phyloP scores from a whole-genome alignment of 1,140 invertebrate species.

The Pseudomyrmex gracilis region DNA sequence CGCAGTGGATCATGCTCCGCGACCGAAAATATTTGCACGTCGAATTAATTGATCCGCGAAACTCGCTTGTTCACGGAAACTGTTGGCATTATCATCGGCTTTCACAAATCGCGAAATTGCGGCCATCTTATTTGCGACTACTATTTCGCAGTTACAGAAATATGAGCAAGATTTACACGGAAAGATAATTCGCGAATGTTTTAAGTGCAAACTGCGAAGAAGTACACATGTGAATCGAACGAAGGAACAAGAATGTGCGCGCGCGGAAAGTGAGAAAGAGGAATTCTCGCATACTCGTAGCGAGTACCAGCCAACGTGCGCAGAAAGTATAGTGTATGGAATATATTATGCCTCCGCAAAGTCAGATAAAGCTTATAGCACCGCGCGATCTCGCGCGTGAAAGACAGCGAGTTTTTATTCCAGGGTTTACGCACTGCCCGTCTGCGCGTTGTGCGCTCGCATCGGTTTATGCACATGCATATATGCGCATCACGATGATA shows the following conservation, averaged over 20 bases:
- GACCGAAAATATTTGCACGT: constrained; percentile 41
- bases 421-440: constrained; percentile 16
- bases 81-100: neutral
- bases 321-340: constrained; percentile 48
- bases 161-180: constrained; percentile 52
- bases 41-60: constrained; percentile 22
- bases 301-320: constrained; percentile 45
- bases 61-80: neutral
- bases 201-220: constrained; percentile 45
- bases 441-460: neutral
- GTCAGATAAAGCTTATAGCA: constrained; percentile 66
- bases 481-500: constrained; percentile 36
- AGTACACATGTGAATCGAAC: neutral
- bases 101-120: constrained; percentile 28
- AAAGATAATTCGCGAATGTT: constrained; percentile 45
- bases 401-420: constrained; percentile 49
- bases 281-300: constrained; percentile 11
- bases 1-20: constrained; percentile 10
- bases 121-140: neutral
- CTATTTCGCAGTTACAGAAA: constrained; percentile 17
- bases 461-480: constrained; percentile 10
- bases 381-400: neutral
- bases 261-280: neutral
- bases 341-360: constrained; percentile 64
- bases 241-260: neutral